Evolutionary conservation across 2,888 invertebrate species (phyloP).

Genomic region (Lingula anatina): DNA sequence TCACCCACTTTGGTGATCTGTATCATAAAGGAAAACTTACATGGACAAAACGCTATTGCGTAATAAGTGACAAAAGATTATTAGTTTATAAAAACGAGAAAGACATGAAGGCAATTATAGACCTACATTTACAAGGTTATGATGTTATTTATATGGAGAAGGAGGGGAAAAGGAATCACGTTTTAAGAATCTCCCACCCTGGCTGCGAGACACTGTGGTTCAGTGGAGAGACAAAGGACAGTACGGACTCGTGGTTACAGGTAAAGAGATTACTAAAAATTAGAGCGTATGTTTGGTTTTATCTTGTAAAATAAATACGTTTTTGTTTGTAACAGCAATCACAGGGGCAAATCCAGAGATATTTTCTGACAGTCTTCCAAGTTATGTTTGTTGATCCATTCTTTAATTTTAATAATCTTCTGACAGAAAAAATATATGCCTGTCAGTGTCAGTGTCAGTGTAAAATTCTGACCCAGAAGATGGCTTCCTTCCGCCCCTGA

Average conservation of each 20-base stretch:
- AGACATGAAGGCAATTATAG: background rate
- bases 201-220: background rate
- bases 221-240: background rate
- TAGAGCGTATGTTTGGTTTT: too few species aligned
- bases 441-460: too few species aligned
- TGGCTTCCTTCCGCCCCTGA: too few species aligned
- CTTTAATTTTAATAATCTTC: too few species aligned
- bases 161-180: background rate
- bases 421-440: too few species aligned
- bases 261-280: too few species aligned
- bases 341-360: too few species aligned
- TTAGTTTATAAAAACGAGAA: background rate
- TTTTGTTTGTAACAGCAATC: too few species aligned
- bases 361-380: too few species aligned
- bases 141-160: background rate
- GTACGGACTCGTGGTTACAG: background rate
- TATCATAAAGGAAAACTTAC: background rate
- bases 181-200: background rate
- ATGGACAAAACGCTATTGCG: background rate
- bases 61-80: background rate
- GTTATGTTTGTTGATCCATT: too few species aligned
- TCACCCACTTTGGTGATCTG: background rate
- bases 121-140: background rate
- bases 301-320: too few species aligned
- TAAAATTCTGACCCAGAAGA: too few species aligned